A percentile compares a stretch with the other conserved stretches of the same genome.
Evolutionary conservation across 2,113 vertebrate species (phyloP).

Genomic region (Burhinus bistriatus): DNA sequence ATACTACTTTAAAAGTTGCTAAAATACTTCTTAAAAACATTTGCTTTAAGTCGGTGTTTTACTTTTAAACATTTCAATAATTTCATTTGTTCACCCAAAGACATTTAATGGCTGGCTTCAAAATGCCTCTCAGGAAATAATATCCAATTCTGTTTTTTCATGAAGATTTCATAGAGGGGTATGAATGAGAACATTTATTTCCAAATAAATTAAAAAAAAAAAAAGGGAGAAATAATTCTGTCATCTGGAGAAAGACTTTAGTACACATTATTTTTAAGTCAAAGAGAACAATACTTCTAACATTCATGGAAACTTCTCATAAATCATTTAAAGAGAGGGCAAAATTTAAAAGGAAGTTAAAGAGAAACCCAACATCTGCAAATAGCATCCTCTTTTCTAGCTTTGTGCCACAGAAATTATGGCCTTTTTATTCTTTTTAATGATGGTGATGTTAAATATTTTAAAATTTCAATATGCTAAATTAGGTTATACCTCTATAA

Average conservation of each 20-base stretch:
- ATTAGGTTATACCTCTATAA: background rate
- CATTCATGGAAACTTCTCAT: background rate
- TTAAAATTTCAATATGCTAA: background rate
- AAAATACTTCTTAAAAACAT: background rate
- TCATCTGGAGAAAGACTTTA: background rate
- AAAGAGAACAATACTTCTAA: background rate
- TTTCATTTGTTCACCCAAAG: background rate
- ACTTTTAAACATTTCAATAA: background rate
- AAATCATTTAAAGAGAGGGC: background rate
- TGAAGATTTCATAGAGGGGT: background rate
- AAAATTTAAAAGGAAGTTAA: background rate
- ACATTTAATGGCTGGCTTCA: background rate
- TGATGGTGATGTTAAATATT: background rate
- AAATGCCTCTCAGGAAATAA: background rate
- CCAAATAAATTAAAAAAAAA: background rate
- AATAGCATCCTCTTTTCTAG: background rate
- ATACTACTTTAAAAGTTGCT: background rate
- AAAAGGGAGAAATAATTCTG: background rate
- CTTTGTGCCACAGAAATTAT: background rate
- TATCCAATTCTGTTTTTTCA: background rate
- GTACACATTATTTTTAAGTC: background rate
- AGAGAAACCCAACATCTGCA: background rate
- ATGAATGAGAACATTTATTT: background rate
- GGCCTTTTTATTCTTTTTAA: background rate
- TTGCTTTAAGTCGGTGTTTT: background rate